These are phyloP conservation scores for Muraenolepis orangiensis DNA, from an alignment of 2,797 vertebrate genomes.

Conservation along the genomic window DNA sequence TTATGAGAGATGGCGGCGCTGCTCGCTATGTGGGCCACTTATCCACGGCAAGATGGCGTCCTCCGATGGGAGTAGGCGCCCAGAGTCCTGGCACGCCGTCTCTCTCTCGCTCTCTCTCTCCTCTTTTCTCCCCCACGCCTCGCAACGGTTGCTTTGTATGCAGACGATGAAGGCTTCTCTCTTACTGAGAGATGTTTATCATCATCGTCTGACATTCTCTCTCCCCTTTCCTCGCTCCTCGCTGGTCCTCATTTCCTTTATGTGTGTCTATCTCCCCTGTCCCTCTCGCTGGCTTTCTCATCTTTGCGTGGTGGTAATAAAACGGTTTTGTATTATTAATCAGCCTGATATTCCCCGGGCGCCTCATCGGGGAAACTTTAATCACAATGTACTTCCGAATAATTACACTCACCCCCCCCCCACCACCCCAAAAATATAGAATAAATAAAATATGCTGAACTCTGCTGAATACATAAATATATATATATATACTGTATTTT, in stretches of 20 bases:
- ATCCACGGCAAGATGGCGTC: constrained; percentile 35
- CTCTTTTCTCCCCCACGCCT: not conserved
- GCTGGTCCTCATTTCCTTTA: not conserved
- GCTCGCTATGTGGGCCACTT: constrained; percentile 60
- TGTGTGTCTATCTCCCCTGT: constrained; percentile 2
- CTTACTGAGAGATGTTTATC: constrained; percentile 18
- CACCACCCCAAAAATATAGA: constrained; percentile 43
- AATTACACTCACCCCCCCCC: constrained; percentile 56
- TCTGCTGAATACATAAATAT: not conserved
- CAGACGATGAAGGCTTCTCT: constrained; percentile 46
- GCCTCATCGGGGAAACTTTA: not conserved
- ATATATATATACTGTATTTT: constrained; percentile 58
- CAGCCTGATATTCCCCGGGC: not conserved
- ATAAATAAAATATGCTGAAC: constrained; percentile 42
- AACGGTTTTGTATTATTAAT: not conserved
- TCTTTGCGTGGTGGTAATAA: not conserved
- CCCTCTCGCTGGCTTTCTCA: not conserved
- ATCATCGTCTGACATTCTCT: not conserved
- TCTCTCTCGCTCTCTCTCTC: not conserved
- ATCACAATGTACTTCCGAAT: constrained; percentile 32
- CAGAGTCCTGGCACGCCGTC: not conserved
- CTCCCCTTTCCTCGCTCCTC: not conserved
- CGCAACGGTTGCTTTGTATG: not conserved
- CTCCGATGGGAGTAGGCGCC: constrained; percentile 12
- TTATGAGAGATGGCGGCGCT: constrained; percentile 59